These are phyloP conservation scores for Scomberomorus guttatus DNA, from an alignment of 2,797 vertebrate species.

Conservation along the genomic window DNA sequence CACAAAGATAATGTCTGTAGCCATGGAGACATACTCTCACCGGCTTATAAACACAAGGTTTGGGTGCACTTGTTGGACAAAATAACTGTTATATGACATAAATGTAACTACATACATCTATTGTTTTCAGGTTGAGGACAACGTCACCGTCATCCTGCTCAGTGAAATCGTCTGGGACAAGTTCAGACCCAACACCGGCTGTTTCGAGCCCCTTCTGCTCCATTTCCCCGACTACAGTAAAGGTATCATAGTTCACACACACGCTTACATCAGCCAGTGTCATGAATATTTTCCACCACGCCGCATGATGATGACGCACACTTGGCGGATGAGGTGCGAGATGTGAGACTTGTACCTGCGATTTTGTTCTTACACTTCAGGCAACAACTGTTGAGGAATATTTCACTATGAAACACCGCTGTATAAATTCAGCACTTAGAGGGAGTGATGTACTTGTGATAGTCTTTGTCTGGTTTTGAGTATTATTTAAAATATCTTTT, in stretches of 20 bases:
- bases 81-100: background rate
- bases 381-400: conserved; percentile 23
- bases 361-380: conserved; percentile 53
- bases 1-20: background rate
- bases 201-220: conserved; percentile 93
- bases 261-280: conserved; percentile 11
- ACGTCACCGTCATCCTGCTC: conserved; percentile 93
- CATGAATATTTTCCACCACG: conserved; percentile 3
- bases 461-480: background rate
- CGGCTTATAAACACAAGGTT: background rate
- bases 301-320: conserved; percentile 17
- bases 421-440: conserved; percentile 38
- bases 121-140: conserved; percentile 90
- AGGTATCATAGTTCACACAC: conserved; percentile 82
- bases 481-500: background rate
- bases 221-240: conserved; percentile 98
- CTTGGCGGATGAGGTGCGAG: conserved; percentile 24
- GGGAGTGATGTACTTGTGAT: conserved; percentile 10
- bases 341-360: conserved; percentile 69
- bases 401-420: conserved; percentile 31
- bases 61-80: background rate
- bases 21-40: background rate
- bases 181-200: conserved; percentile 93
- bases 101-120: background rate
- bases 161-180: conserved; percentile 97